A percentile compares a stretch with the other conserved stretches of the same genome.
Evolutionary conservation across 2,888 invertebrate genomes (phyloP).

Genomic region (Heliconius hortense): DNA sequence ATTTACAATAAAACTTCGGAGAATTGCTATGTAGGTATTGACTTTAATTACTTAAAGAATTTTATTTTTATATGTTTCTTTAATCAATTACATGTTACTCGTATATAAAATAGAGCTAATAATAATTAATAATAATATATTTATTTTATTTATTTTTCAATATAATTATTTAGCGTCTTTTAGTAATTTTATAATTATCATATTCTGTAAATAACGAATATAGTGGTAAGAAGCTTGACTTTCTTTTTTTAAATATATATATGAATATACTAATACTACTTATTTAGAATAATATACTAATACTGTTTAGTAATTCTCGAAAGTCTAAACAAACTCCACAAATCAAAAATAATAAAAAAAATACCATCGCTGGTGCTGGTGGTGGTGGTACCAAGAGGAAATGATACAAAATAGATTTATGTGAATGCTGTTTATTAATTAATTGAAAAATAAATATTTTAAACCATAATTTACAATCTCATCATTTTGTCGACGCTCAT

Average conservation of each 20-base stretch:
- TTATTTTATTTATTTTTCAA: too few relatives aligned
- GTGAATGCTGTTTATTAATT: slow-evolving; percentile 11
- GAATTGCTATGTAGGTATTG: too few relatives aligned
- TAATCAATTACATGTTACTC: too few relatives aligned
- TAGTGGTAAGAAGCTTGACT: background rate
- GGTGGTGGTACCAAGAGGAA: background rate
- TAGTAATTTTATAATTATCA: too few relatives aligned
- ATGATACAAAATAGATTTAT: background rate
- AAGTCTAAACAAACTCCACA: background rate
- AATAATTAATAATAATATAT: too few relatives aligned
- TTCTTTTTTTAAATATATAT: background rate
- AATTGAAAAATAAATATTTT: slow-evolving; percentile 27
- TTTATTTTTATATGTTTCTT: too few relatives aligned
- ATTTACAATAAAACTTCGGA: too few relatives aligned
- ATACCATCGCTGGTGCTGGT: background rate
- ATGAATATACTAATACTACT: background rate
- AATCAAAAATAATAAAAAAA: background rate
- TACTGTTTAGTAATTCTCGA: background rate
- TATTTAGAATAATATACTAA: too few relatives aligned
- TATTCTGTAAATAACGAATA: too few relatives aligned
- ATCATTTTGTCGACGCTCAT: slow-evolving; percentile 66
- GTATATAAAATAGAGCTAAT: too few relatives aligned
- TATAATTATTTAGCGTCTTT: too few relatives aligned
- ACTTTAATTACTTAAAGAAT: too few relatives aligned
- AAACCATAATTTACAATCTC: slow-evolving; percentile 53